Conservation (phyloP, 1,140 invertebrate species). For the Hormaphis cornu region DNA sequence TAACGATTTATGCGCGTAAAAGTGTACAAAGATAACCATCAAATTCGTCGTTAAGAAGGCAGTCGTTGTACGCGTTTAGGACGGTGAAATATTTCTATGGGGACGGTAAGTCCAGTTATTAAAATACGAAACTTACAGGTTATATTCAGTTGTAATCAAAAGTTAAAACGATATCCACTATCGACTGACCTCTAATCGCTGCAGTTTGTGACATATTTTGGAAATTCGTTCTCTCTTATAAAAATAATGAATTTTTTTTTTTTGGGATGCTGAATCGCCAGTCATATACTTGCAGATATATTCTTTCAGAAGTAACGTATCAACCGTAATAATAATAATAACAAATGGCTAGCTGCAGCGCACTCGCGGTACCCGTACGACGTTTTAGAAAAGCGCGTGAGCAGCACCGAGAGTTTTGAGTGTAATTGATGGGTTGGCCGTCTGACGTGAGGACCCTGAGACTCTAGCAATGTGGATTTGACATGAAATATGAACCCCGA, state of each 20-base stretch:
- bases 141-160: too few relatives aligned
- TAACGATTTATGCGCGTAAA: background rate
- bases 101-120: too few relatives aligned
- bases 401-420: conserved; percentile 10
- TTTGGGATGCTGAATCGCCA: too few relatives aligned
- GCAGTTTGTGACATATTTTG: too few relatives aligned
- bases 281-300: too few relatives aligned
- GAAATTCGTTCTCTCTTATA: too few relatives aligned
- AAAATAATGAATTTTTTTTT: too few relatives aligned
- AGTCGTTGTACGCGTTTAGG: background rate
- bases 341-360: background rate
- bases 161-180: too few relatives aligned
- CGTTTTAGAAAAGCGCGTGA: background rate
- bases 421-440: conserved; percentile 16
- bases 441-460: conserved; percentile 14
- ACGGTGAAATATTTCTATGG: background rate
- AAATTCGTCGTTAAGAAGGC: background rate
- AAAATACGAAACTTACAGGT: too few relatives aligned
- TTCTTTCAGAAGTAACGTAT: too few relatives aligned
- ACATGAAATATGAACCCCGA: conserved; percentile 26
- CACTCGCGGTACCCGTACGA: background rate
- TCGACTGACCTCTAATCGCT: too few relatives aligned
- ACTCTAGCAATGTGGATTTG: conserved; percentile 21
- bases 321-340: too few relatives aligned
- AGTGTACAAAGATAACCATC: background rate